These are phyloP conservation scores for Villa cingulata DNA, from an alignment of 2,888 invertebrate species.

Conservation along the genomic window DNA sequence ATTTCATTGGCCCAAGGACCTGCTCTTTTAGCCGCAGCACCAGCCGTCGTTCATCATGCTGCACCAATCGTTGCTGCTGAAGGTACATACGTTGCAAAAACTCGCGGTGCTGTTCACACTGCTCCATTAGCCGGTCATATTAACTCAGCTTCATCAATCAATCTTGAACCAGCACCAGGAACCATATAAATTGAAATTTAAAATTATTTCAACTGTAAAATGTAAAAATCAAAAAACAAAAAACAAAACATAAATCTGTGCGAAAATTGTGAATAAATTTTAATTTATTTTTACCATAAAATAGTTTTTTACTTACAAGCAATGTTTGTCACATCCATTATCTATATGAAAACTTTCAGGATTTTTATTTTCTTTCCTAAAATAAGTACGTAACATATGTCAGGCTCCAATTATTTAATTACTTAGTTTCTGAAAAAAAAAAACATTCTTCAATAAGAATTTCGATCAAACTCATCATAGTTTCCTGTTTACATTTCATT, in stretches of 20 bases:
- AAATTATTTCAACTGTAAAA: too few species aligned
- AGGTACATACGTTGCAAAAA: conserved; percentile 39
- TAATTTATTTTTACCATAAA: not conserved
- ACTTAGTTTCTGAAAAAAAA: too few species aligned
- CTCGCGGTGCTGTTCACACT: conserved; percentile 41
- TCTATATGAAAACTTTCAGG: too few species aligned
- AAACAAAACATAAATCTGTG: not conserved
- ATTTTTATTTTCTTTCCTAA: too few species aligned
- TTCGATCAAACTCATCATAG: too few species aligned
- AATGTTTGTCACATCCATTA: too few species aligned
- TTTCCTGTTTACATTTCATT: too few species aligned
- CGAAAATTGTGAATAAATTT: not conserved
- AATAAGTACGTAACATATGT: too few species aligned
- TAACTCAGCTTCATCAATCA: conserved; percentile 36
- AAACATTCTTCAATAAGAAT: too few species aligned
- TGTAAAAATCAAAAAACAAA: too few species aligned
- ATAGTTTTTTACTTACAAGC: too few species aligned
- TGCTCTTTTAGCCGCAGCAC: not conserved
- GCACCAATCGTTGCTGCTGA: conserved; percentile 6
- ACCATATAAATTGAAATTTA: conserved; percentile 26
- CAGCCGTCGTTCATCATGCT: not conserved
- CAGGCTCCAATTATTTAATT: too few species aligned
- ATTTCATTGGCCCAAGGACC: not conserved
- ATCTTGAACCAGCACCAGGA: conserved; percentile 43
- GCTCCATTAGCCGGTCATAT: conserved; percentile 41